These are phyloP conservation scores for Apodemus speciosus DNA, from an alignment of 2,113 vertebrate species.

Conservation along the genomic window DNA sequence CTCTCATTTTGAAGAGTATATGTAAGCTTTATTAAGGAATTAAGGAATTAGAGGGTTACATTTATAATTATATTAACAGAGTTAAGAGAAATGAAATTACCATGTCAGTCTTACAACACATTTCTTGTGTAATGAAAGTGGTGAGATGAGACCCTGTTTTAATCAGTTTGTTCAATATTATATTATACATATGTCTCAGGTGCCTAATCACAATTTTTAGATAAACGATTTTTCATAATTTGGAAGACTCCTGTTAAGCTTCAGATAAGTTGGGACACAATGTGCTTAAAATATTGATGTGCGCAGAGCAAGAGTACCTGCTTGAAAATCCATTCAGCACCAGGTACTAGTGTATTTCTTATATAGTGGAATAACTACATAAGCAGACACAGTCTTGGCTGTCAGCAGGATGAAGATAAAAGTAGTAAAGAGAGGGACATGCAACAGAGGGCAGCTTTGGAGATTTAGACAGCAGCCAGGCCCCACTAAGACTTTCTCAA, in stretches of 20 bases:
- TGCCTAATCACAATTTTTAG: neutral
- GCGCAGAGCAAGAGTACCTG: neutral
- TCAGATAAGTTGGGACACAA: neutral
- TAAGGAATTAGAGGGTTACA: neutral
- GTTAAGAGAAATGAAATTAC: neutral
- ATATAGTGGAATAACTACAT: neutral
- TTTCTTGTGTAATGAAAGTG: neutral
- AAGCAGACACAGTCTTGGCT: neutral
- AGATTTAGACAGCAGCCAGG: neutral
- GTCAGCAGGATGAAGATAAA: neutral
- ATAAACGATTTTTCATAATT: neutral
- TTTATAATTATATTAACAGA: neutral
- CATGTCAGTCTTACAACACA: too few species aligned
- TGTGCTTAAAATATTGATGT: neutral
- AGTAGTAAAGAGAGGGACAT: neutral
- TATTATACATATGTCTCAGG: neutral
- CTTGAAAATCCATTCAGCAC: neutral
- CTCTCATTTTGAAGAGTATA: neutral
- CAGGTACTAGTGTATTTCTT: neutral
- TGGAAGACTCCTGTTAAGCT: neutral
- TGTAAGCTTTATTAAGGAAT: neutral
- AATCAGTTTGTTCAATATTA: neutral
- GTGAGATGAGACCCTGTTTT: neutral
- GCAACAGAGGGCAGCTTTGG: neutral
- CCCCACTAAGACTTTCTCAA: neutral